Evolutionary conservation across 2,888 invertebrate species (phyloP), one percentile per base, ranked within the genome.

Genomic region (Anoplius nigerrimus): DNA sequence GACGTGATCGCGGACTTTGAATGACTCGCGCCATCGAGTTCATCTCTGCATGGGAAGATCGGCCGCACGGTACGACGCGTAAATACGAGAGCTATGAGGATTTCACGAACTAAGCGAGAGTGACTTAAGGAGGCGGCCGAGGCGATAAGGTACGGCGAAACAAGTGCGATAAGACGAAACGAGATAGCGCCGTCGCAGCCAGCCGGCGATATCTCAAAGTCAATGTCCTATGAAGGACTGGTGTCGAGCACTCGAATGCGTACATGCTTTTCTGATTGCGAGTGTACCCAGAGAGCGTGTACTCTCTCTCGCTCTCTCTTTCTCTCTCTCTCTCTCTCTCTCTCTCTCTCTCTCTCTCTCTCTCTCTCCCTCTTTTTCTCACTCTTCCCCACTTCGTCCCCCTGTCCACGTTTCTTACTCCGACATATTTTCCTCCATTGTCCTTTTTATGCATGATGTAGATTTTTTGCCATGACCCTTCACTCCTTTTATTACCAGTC

Each of bases 201-300:
- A 72, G 75, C 71, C 79, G 71, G 79, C 82, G 84, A 85, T 88
- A 88, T 88, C 88, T 88, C 88, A 88, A 88, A 88, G 88, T 88
- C 88, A 88, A 88, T 88, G 88, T 88, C 88, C 88, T 88, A 86
- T 84, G 87, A 87, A 88, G 86, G 83, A 86, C 85, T 86, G 80
- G 69, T 75, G 80, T 34, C 77, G 72, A 76, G 71, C 74, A 71
- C 75, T 77, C 75, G 72, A 71, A 66, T 64, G 64, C 57, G 58
- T 54, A 54, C 59, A 67, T 60, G 66, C 59, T 67, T 75, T 72
- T 79, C 79, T 71, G 79, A 76, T 79, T 70, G 70, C 72, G 65
- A 54, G 65, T 27, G 48, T 51, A 42, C 52, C 34, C 34, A n/a
- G 27, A 62, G 52, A 53, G 53, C 15, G 42, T 18, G 51, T 11